Base-by-base conservation (phyloP, 2,113 vertebrate genomes). In the Hepsetus odoe region DNA sequence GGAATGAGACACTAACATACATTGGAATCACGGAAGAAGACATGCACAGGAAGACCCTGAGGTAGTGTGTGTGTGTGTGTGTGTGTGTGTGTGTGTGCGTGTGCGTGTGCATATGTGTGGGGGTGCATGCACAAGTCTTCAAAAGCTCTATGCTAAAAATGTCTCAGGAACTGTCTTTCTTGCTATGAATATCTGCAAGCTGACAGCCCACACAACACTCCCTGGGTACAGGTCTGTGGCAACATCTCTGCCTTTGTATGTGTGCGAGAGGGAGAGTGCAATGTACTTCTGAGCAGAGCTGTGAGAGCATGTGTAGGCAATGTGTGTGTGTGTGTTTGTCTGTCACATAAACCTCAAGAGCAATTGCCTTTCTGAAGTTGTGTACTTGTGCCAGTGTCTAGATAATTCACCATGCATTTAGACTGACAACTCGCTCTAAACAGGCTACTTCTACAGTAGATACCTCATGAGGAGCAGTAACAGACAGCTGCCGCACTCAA, bases 41-140 rank as follows among this genome's bases (percentile, higher is more conserved):
- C 85, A 95, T 96, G 89, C 91, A 91, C 80, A 92, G 95, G 80
- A 96, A 95, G 89, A 94, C 94, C 30, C 92, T 96, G 87, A 93
- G 95, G 94, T 82, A 71, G 80, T 46, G 35, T 79, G n/a, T 67
- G 58, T 73, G 53, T 67, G 14, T 66, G 56, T 49, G 18, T 69
- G 59, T 53, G 56, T 55, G 30, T 38, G 28, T 70, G 56, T 71
- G 49, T 61, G 61, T 76, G 40, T 81, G 77, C 72, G 26, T 35
- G 64, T 51, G 70, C 18, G 24, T 67, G 62, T n/a, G n/a, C n/a
- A n/a, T n/a, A n/a, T n/a, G 77, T 75, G 26, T 35, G 64, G 59
- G 70, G 24, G 24, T 67, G 62, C 65, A 49, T 71, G 69, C 62
- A 79, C 68, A 59, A 81, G 64, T 62, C 22, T 69, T 58, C 40